Evolutionary conservation across 2,113 vertebrate genomes (phyloP).

Genomic region (Chascanopsetta lugubris): DNA sequence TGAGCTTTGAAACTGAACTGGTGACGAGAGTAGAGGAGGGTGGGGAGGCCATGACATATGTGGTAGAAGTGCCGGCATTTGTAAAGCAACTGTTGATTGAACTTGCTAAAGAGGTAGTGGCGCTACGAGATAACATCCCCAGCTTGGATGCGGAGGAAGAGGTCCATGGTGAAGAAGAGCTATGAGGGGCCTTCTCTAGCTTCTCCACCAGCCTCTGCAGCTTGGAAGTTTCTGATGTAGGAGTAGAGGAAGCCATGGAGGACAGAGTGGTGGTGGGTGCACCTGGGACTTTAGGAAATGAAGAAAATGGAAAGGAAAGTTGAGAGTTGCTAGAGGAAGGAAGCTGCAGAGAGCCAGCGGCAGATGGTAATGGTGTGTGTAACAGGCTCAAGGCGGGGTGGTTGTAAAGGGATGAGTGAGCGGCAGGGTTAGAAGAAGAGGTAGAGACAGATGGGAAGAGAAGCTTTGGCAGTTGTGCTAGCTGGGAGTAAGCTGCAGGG

Average conservation of each 20-base stretch:
- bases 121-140: conserved; percentile 65
- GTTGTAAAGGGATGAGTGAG: conserved; percentile 75
- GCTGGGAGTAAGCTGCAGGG: conserved; percentile 81
- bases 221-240: conserved; percentile 85
- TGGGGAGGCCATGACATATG: conserved; percentile 76
- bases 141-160: conserved; percentile 78
- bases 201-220: conserved; percentile 82
- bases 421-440: conserved; percentile 76
- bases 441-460: conserved; percentile 78
- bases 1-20: conserved; percentile 79
- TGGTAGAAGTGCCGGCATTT: conserved; percentile 74
- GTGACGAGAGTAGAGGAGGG: conserved; percentile 76
- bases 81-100: conserved; percentile 65
- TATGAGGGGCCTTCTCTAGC: conserved; percentile 79
- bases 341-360: conserved; percentile 64
- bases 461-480: conserved; percentile 82
- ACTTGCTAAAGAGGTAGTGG: conserved; percentile 46
- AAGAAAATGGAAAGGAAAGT: conserved; percentile 75
- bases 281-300: conserved; percentile 78
- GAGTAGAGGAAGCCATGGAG: conserved; percentile 67
- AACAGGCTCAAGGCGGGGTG: conserved; percentile 74
- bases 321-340: conserved; percentile 71
- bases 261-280: conserved; percentile 59
- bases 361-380: conserved; percentile 63
- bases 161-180: conserved; percentile 64